Base-by-base conservation (phyloP, 2,888 invertebrate species). In the Tipula lateralis region DNA sequence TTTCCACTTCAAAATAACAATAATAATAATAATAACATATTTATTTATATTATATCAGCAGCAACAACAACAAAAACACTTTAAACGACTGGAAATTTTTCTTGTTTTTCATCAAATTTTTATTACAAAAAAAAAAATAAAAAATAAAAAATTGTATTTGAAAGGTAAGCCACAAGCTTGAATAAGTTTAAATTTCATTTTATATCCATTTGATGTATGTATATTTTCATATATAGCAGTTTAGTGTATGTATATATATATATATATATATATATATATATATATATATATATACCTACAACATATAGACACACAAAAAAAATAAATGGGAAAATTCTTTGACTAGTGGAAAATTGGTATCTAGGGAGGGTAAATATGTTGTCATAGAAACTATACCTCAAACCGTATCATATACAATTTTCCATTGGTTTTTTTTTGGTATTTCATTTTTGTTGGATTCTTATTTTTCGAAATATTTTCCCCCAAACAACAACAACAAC, bases 51-150 rank as follows among this genome's bases (percentile, higher is more conserved):
- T 66, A 66, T 66, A 66, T n/a, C n/a, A n/a, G 2, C 66, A 7
- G 66, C 9, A 66, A 66, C 66, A 66, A 66, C 66, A 66, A 19
- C 66, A 66, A 66, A 66, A 66, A 66, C 66, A 66, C 66, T 66
- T 66, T 66, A 66, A 66, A 24, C 66, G 66, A 66, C 66, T 6
- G 66, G 24, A 66, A 66, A 66, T 66, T 66, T 66, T 66, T 66
- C 66, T 66, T 66, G 66, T 66, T 66, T 66, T 66, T 66, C 66
- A 66, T 66, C 66, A 66, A 66, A 66, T 66, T 66, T 66, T 66
- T 66, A 66, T 66, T 66, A 66, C 66, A 66, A 24, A 66, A 24
- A 50, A 2, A 39, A 66, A 24, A 66, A 24, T 24, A 24, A 50
- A 2, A 39, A 66, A 24, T 24, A 66, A 66, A 66, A 66, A 50